phyloP scores from a whole-genome alignment of 1,140 invertebrate genomes.

The Tribolium castaneum region DNA sequence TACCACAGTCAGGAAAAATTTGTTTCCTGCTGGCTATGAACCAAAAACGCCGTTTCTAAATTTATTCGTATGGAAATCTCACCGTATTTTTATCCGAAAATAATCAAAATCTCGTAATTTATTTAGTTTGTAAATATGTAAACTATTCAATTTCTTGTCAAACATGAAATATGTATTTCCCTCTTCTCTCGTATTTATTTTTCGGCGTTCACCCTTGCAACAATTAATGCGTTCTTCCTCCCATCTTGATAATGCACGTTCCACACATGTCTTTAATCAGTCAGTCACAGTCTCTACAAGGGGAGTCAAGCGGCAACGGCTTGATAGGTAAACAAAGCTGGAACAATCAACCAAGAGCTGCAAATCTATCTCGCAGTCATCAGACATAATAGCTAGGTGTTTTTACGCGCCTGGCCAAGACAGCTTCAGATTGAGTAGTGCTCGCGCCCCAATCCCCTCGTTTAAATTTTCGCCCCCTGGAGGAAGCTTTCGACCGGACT shows the following conservation, averaged over 20 bases:
- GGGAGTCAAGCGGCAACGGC: constrained; percentile 39
- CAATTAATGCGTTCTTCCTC: background rate
- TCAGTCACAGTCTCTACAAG: constrained; percentile 37
- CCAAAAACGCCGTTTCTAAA: no score
- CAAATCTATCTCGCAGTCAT: constrained; percentile 47
- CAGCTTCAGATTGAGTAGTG: constrained; percentile 52
- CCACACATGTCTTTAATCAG: constrained; percentile 40
- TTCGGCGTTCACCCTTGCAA: background rate
- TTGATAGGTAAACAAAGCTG: constrained; percentile 54
- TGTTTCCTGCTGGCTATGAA: no score
- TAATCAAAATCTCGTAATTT: no score
- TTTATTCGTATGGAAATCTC: no score
- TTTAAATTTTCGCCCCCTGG: background rate
- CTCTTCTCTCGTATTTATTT: background rate
- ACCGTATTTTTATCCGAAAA: no score
- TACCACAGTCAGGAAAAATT: no score
- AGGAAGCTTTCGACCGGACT: background rate
- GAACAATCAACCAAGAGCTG: constrained; percentile 52
- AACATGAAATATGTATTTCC: background rate
- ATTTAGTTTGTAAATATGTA: no score
- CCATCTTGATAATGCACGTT: constrained; percentile 20
- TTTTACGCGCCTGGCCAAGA: constrained; percentile 52
- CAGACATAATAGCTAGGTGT: constrained; percentile 54
- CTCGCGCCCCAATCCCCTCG: background rate
- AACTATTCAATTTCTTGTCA: no score